Evolutionary conservation across 2,113 vertebrate genomes (phyloP), one percentile per base, ranked within the genome.

Genomic region (Acrocephalus arundinaceus): DNA sequence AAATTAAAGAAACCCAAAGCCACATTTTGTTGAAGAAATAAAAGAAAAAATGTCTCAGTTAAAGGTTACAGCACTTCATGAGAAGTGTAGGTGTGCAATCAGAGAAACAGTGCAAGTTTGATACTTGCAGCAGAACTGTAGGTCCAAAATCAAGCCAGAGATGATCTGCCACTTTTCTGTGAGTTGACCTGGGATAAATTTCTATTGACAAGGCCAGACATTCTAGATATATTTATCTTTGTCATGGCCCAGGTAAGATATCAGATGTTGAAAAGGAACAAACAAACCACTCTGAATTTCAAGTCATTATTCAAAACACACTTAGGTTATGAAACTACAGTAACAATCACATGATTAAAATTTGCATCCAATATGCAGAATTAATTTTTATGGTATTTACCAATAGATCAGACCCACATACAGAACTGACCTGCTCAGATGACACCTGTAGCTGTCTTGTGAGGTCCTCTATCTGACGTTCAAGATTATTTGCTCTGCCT

Each of bases 401-500:
- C 30, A 93, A 66, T 1, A 71, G 51, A 63, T 87, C 59, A 55
- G 59, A 49, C 39, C 76, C 35, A 37, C 11, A 73, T 5, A 27
- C 31, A 71, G 87, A 87, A 70, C 63, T 74, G 97, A 99, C 99
- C 99, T 99, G 98, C 93, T 98, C 97, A 62, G 97, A 88, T 68
- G 98, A 97, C 90, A 93, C 95, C 93, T 98, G 98, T 72, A 99
- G 97, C 62, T 98, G 98, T 96, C 97, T 99, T 96, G 96, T 98
- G 93, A 99, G 98, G 27, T 99, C 99, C 78, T 98, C 98, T 54
- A 98, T 90, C 77, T 98, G 98, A 97, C 83, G 98, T 94, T 99
- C 99, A n/a, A 97, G 98, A 76, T 95, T 97, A 96, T 94, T 98
- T 89, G 97, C 97, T 96, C 98, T 98, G 94, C 97, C 97, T 87